These are phyloP conservation scores for Eolophus roseicapilla DNA, from an alignment of 2,113 vertebrate species.

Conservation along the genomic window DNA sequence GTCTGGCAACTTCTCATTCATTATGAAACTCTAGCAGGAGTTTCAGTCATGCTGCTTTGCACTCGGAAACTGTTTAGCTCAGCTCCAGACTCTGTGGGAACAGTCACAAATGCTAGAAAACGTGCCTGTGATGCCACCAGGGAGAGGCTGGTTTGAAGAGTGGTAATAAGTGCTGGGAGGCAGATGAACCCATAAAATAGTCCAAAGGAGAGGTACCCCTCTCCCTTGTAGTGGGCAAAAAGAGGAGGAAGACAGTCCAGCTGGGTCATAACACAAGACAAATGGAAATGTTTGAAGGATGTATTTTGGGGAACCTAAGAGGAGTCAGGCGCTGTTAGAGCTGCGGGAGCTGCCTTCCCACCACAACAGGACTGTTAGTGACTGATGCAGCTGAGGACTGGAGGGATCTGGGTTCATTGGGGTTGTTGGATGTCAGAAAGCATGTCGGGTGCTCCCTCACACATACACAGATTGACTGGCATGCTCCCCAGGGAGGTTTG, in stretches of 20 bases:
- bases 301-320: neutral
- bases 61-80: constrained; percentile 7
- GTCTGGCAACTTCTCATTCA: neutral
- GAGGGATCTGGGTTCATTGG: accelerated
- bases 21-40: neutral
- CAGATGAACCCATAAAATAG: neutral
- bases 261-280: neutral
- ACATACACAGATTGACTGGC: neutral
- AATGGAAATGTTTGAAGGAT: neutral
- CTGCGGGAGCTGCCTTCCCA: neutral
- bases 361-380: accelerated
- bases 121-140: neutral
- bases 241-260: neutral
- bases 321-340: neutral
- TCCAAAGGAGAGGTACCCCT: neutral
- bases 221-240: neutral
- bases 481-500: accelerated
- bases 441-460: accelerated
- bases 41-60: constrained; percentile 5
- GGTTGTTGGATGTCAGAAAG: neutral
- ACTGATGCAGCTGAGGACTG: neutral
- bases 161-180: neutral
- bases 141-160: neutral
- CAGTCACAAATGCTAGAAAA: neutral
- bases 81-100: neutral